Conservation (phyloP, 2,113 vertebrate species). For the Oriolus oriolus region DNA sequence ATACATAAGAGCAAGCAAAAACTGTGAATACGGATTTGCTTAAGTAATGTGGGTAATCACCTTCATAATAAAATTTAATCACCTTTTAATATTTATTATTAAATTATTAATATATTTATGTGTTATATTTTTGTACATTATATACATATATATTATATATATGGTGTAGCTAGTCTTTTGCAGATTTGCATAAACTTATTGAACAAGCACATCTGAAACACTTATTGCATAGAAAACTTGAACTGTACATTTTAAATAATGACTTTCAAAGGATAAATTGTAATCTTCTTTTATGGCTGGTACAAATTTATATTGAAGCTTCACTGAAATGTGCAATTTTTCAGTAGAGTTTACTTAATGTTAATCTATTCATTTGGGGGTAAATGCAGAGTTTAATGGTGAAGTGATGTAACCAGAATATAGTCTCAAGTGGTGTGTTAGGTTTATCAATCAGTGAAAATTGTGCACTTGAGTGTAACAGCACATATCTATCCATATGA, state of each 20-base stretch:
- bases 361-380: constrained; percentile 61
- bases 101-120: background rate
- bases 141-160: background rate
- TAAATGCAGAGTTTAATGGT: constrained; percentile 61
- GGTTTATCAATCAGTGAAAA: constrained; percentile 69
- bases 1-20: background rate
- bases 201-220: background rate
- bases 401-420: constrained; percentile 46
- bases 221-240: background rate
- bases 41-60: background rate
- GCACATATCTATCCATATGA: constrained; percentile 28
- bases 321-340: constrained; percentile 35
- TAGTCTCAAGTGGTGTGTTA: constrained; percentile 62
- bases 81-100: background rate
- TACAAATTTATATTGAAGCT: constrained; percentile 46
- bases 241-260: background rate
- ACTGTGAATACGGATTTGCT: background rate
- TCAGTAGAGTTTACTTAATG: constrained; percentile 45
- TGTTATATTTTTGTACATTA: background rate
- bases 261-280: constrained; percentile 26
- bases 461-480: constrained; percentile 60
- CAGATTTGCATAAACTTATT: background rate
- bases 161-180: background rate
- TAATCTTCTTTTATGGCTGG: constrained; percentile 44
- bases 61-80: background rate